These are phyloP conservation scores for Bufotes viridis DNA, from an alignment of 2,797 vertebrate species.

Conservation along the genomic window DNA sequence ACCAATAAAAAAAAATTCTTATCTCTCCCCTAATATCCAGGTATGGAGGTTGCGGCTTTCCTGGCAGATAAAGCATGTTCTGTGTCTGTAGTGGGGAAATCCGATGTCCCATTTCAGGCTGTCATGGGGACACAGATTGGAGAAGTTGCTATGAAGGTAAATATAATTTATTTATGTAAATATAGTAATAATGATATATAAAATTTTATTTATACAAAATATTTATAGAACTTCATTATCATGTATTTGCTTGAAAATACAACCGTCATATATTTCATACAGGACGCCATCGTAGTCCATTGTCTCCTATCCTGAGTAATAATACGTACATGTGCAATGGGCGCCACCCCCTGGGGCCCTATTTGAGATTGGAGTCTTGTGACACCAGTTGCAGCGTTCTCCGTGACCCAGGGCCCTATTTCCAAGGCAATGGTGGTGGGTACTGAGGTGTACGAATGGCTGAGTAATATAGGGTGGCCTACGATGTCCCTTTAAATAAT, in stretches of 20 bases:
- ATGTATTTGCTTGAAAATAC: neutral
- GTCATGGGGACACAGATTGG: constrained; percentile 82
- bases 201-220: too few species aligned
- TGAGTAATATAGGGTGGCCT: too few species aligned
- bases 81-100: constrained; percentile 77
- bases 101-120: constrained; percentile 74
- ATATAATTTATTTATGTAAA: neutral
- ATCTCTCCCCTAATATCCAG: constrained; percentile 66
- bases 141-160: constrained; percentile 81
- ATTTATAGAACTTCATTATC: neutral
- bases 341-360: too few species aligned
- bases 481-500: too few species aligned
- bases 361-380: too few species aligned
- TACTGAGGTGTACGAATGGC: too few species aligned
- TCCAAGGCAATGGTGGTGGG: too few species aligned
- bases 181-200: too few species aligned
- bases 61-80: constrained; percentile 80
- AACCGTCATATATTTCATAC: neutral
- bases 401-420: too few species aligned
- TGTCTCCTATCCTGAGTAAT: neutral
- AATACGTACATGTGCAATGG: neutral
- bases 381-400: too few species aligned
- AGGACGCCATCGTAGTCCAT: neutral
- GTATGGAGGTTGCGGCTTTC: constrained; percentile 87
- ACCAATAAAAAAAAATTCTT: neutral